Base-by-base conservation (phyloP, 2,113 vertebrate genomes). In the Onychorhynchus coronatus region DNA sequence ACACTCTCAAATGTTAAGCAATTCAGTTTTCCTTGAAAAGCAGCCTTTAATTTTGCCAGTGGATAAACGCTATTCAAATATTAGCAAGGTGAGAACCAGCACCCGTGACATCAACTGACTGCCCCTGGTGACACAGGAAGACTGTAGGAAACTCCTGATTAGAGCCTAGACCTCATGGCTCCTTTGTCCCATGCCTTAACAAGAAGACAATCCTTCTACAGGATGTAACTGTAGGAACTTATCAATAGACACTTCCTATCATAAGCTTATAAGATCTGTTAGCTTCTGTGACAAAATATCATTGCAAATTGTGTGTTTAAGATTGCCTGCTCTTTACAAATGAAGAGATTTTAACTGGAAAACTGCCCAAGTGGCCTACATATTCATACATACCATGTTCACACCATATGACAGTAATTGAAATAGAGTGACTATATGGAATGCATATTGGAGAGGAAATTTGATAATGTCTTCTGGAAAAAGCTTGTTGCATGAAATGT, bases 361-460 rank as follows among this genome's bases (percentile, higher is more conserved):
- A 94, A 87, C 72, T 95, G 97, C 95, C 95, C 95, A 82, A 97
- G 83, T 94, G 88, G 85, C 84, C 96, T 93, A 93, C 93, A 91
- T 95, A 79, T 77, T 95, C 96, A 82, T 95, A 95, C 87, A 93
- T 92, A 92, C 95, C 93, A 91, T 90, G 55, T 95, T 97, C 96
- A 93, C 93, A 92, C 91, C 68, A 91, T 87, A 79, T 93, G 97
- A 97, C 96, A 97, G 86, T 93, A 96, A 97, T 81, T 97, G 95
- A 97, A 97, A 96, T 74, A 74, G 84, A 96, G 58, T 68, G 84
- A 86, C 89, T 96, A 82, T 80, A 89, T 71, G 91, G 94, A 97
- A 95, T 59, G 75, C 84, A 42, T 65, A 74, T 68, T 93, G 96
- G 84, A 90, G 71, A 95, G 90, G 91, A 94, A 94, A 97, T 78